These are phyloP conservation scores for Syngnathus acus DNA, from an alignment of 2,797 vertebrate genomes.

Conservation along the genomic window DNA sequence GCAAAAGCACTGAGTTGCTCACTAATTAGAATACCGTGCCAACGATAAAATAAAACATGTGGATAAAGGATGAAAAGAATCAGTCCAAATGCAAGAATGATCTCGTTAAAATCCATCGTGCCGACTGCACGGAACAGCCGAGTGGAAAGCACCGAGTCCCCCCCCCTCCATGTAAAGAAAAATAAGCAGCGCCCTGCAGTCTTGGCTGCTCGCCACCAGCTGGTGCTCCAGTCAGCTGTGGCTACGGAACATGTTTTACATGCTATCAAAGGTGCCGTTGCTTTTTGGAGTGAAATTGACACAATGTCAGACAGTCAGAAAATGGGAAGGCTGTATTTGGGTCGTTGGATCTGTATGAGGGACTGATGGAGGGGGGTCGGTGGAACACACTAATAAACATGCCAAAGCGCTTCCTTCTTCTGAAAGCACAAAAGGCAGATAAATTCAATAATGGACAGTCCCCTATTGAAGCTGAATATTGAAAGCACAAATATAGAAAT, in stretches of 20 bases:
- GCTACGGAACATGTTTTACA: constrained; percentile 59
- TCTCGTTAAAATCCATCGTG: constrained; percentile 57
- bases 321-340: constrained; percentile 40
- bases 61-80: constrained; percentile 16
- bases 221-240: constrained; percentile 63
- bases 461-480: constrained; percentile 42
- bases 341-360: constrained; percentile 49
- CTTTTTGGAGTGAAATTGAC: constrained; percentile 49
- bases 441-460: constrained; percentile 37
- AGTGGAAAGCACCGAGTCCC: constrained; percentile 49
- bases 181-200: constrained; percentile 54
- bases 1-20: not conserved
- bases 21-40: not conserved
- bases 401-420: constrained; percentile 48
- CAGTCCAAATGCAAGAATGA: constrained; percentile 16
- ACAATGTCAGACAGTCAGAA: constrained; percentile 37
- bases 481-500: constrained; percentile 50
- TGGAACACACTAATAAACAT: constrained; percentile 56
- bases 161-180: constrained; percentile 43
- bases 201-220: constrained; percentile 65
- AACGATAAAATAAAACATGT: not conserved
- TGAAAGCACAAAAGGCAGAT: constrained; percentile 42
- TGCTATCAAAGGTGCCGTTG: constrained; percentile 51
- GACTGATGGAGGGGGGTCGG: constrained; percentile 35
- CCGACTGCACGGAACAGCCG: constrained; percentile 46